Conservation (phyloP, 2,888 invertebrate genomes). For the Scaptomyza caliginosa region DNA sequence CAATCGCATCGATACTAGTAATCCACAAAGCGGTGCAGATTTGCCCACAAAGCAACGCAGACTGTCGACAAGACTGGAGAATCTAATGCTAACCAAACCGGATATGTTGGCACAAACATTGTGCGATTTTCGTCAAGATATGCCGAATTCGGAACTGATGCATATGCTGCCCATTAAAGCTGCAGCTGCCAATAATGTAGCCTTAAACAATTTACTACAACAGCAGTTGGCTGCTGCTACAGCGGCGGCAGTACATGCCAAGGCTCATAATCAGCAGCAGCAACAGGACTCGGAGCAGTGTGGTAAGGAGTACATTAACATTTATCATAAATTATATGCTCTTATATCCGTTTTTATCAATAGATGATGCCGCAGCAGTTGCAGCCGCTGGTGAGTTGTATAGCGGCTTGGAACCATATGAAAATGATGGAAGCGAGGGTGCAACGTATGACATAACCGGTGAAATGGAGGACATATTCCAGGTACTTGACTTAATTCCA, state of each 20-base stretch:
- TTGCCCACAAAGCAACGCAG: slow-evolving; percentile 74
- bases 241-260: slow-evolving; percentile 73
- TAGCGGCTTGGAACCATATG: slow-evolving; percentile 81
- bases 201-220: slow-evolving; percentile 77
- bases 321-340: not conserved
- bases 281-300: slow-evolving; percentile 47
- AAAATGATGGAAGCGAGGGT: slow-evolving; percentile 80
- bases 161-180: slow-evolving; percentile 82
- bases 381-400: slow-evolving; percentile 77
- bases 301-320: slow-evolving; percentile 45
- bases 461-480: slow-evolving; percentile 84
- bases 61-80: slow-evolving; percentile 80
- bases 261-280: slow-evolving; percentile 54
- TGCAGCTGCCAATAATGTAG: slow-evolving; percentile 66
- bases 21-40: slow-evolving; percentile 51
- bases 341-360: not conserved
- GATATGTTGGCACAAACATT: slow-evolving; percentile 82
- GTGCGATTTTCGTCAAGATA: slow-evolving; percentile 83
- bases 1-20: slow-evolving; percentile 40
- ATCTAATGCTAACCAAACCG: slow-evolving; percentile 80
- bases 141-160: slow-evolving; percentile 81
- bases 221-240: slow-evolving; percentile 76
- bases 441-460: slow-evolving; percentile 82
- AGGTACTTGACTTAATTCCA: slow-evolving; percentile 54
- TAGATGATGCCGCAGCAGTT: slow-evolving; percentile 45